Evolutionary conservation across 2,888 invertebrate species (phyloP).

Genomic region (Archips xylosteana): DNA sequence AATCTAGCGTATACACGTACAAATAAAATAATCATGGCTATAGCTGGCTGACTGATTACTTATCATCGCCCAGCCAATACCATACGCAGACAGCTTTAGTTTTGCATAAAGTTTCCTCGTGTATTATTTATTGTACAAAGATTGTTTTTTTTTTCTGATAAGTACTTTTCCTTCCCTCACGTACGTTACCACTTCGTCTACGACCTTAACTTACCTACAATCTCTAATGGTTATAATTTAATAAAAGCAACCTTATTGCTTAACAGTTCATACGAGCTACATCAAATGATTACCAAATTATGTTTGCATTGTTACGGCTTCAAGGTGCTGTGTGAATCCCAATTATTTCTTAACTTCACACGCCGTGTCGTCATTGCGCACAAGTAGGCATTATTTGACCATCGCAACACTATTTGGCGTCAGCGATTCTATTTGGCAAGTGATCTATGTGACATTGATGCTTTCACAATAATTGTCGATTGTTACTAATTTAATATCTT

Average conservation of each 20-base stretch:
- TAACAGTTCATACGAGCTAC: background rate
- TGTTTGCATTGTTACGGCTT: background rate
- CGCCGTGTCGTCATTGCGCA: background rate
- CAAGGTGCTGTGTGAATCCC: conserved; percentile 3
- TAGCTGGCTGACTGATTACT: too few relatives aligned
- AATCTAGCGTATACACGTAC: too few relatives aligned
- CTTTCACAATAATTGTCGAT: background rate
- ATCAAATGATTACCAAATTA: conserved; percentile 15
- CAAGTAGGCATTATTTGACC: background rate
- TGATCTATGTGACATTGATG: background rate
- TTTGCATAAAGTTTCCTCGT: too few relatives aligned
- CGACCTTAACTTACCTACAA: too few relatives aligned
- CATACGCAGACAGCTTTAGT: too few relatives aligned
- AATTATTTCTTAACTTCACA: conserved; percentile 16
- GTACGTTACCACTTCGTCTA: too few relatives aligned
- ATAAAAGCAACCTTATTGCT: background rate
- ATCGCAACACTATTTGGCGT: background rate
- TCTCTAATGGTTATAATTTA: background rate
- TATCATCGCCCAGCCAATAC: too few relatives aligned
- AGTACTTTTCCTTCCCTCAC: too few relatives aligned
- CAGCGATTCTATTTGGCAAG: background rate
- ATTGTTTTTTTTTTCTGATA: too few relatives aligned
- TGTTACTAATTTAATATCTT: too few relatives aligned
- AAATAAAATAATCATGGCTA: too few relatives aligned
- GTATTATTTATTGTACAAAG: too few relatives aligned